Evolutionary conservation across 2,797 vertebrate genomes (phyloP), one percentile per base, ranked within the genome.

Genomic region (Sebastes glaucus): DNA sequence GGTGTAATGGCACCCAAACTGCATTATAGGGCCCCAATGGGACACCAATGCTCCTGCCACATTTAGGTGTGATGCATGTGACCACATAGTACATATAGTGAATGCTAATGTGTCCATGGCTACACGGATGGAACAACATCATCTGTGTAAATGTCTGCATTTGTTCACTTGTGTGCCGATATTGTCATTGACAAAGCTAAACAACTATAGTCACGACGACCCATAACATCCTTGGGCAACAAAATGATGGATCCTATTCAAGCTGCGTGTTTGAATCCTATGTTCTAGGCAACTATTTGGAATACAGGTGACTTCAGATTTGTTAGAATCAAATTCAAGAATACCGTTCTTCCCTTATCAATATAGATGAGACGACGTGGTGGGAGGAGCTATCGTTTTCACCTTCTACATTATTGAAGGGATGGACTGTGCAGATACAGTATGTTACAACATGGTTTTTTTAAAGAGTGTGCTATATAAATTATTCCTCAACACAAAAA

Each of bases 401-500:
- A 65, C 28, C 53, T n/a, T 71, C 59, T 56, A 78, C 25, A 25
- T 67, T 22, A n/a, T 5, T 55, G 57, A 68, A 38, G 33, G 62
- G 66, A 42, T 67, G 28, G 63, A 56, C 73, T 52, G 68, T 73
- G 73, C 65, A 74, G 55, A 74, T 27, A 22, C 23, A 42, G 38
- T 52, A 57, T 42, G 70, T 66, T 55, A 62, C 23, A 72, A 11
- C 25, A 46, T 46, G 42, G 14, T 42, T 42, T 14, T 46, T 52
- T 53, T 60, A 46, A 59, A 61, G 71, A 23, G 32, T 59, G 69
- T 61, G 74, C 61, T 69, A 61, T 72, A 61, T n/a, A 69, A 68
- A 56, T 69, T 14, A 46, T 27, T 80, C 14, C 8, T 68, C 20
- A 59, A 83, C 28, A 67, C 23, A 67, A 66, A 71, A 13, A 75